A percentile compares a stretch with the other conserved stretches of the same genome.
Evolutionary conservation across 2,888 invertebrate species (phyloP).

Genomic region (Leptothorax acervorum): DNA sequence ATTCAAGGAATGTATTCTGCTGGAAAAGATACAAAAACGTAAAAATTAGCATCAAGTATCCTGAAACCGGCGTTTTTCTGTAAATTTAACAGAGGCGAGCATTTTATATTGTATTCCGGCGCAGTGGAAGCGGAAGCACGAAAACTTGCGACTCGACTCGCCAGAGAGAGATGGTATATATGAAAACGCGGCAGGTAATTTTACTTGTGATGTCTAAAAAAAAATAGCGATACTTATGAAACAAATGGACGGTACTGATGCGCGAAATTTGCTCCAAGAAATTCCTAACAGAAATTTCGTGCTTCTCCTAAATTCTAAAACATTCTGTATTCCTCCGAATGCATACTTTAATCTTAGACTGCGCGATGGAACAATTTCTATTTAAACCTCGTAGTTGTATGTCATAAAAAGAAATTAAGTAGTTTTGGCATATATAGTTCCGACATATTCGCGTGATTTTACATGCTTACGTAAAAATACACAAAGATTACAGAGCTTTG

Average conservation of each 20-base stretch:
- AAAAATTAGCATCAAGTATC: slow-evolving; percentile 15
- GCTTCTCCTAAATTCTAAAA: too few relatives aligned
- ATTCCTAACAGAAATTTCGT: slow-evolving; percentile 14
- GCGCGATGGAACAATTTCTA: background rate
- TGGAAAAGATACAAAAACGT: background rate
- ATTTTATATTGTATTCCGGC: slow-evolving; percentile 24
- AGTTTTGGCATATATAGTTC: background rate
- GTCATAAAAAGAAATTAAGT: background rate
- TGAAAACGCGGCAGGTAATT: slow-evolving; percentile 18
- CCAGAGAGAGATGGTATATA: background rate
- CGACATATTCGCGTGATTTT: background rate
- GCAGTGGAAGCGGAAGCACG: slow-evolving; percentile 21
- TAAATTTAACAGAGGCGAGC: slow-evolving; percentile 25
- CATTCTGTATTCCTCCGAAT: too few relatives aligned
- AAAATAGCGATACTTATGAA: slow-evolving; percentile 12
- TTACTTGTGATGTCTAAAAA: slow-evolving; percentile 9
- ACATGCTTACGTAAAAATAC: background rate
- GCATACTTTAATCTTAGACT: background rate
- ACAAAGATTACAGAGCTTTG: background rate
- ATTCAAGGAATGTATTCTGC: slow-evolving; percentile 1
- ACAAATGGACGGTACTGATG: slow-evolving; percentile 11
- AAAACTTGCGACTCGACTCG: background rate
- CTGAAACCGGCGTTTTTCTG: slow-evolving; percentile 4
- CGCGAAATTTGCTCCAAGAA: background rate
- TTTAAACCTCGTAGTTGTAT: background rate